phyloP scores from a whole-genome alignment of 2,797 vertebrate species.

The Pyrocephalus nanus region DNA sequence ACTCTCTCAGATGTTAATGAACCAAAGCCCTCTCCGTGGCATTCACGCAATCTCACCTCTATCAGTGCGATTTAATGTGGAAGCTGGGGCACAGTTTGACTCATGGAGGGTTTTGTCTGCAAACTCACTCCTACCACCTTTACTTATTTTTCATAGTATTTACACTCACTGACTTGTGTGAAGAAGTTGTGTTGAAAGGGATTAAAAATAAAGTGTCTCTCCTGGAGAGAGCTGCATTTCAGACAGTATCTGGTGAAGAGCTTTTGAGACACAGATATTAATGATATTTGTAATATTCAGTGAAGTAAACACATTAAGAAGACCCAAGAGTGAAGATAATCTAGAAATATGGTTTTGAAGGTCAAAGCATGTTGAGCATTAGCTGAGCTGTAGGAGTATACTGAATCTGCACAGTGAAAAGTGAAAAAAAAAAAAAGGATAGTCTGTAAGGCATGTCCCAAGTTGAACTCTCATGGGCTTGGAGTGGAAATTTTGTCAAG shows the following conservation, averaged over 20 bases:
- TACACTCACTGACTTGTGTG: neutral
- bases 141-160: neutral
- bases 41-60: neutral
- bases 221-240: neutral
- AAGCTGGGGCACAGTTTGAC: neutral
- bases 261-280: neutral
- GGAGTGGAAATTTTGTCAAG: constrained; percentile 1
- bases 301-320: neutral
- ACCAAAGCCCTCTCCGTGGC: neutral
- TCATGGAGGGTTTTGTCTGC: neutral
- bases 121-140: neutral
- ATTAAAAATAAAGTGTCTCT: neutral
- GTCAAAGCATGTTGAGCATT: neutral
- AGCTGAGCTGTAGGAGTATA: neutral
- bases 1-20: neutral
- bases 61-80: neutral
- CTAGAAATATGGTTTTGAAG: neutral
- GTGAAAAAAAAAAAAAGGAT: neutral
- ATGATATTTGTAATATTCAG: neutral
- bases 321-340: neutral
- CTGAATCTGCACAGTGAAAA: neutral
- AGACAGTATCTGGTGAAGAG: neutral
- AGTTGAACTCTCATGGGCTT: neutral
- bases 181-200: neutral
- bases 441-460: neutral